Base-by-base conservation (phyloP, 2,113 vertebrate species). In the Camelus dromedarius region DNA sequence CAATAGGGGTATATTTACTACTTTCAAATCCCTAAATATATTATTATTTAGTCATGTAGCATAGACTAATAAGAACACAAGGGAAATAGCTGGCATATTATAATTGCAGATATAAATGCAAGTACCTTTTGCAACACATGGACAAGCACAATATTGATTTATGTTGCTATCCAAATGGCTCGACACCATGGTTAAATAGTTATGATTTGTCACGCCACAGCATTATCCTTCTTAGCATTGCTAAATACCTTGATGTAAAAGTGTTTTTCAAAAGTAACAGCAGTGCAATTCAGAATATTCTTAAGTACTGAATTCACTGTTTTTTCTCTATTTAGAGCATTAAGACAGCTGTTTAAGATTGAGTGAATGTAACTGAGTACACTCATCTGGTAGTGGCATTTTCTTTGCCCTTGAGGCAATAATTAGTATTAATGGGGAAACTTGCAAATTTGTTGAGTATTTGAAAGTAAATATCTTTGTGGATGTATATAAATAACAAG, bases 61-160 rank as follows among this genome's bases (percentile, higher is more conserved):
- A 67, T 35, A 96, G 64, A 79, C 92, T 92, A 96, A 94, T 96
- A 97, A 96, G 91, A 97, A 95, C 81, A 95, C 89, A 92, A 93
- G 76, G 42, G 70, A 58, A 95, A 72, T 91, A 85, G 22, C 90
- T 95, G 95, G 76, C 56, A 93, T 94, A 93, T 97, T 96, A 88
- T 93, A 32, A 75, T 70, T 89, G 70, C 67, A 92, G 84, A 83
- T 0, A 50, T 93, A n/a, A 96, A 66, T 87, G 54, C 50, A 95
- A 60, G 88, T 97, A 89, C 60, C 87, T 94, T 97, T 92, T 97
- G 73, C 38, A 93, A 73, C 10, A 83, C 94, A 97, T 79, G 52
- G 87, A 67, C n/a, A 95, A 46, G 2, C 80, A 83, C 5, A 90
- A 64, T 94, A 66, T 90, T 90, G 32, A 89, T 92, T n/a, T 93